Conservation (phyloP, 2,888 invertebrate species). For the Bedellia somnulentella region DNA sequence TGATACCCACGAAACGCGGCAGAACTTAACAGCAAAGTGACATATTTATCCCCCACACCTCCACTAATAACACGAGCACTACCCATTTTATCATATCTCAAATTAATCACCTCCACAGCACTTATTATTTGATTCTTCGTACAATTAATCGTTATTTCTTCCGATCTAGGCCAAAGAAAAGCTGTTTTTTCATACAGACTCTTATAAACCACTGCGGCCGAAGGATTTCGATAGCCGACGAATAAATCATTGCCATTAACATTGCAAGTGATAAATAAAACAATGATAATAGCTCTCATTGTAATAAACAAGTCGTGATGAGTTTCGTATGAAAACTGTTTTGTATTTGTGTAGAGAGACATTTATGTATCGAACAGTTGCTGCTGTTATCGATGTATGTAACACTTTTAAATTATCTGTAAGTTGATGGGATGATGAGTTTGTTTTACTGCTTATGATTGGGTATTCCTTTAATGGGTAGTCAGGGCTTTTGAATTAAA, state of each 20-base stretch:
- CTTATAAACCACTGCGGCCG: constrained; percentile 31
- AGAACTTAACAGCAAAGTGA: constrained; percentile 33
- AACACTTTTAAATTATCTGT: too few relatives aligned
- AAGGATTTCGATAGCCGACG: constrained; percentile 27
- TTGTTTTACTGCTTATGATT: too few relatives aligned
- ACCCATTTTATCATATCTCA: constrained; percentile 31
- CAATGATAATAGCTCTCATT: too few relatives aligned
- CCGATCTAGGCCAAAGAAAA: constrained; percentile 17
- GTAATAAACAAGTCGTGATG: too few relatives aligned
- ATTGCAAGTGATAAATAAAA: too few relatives aligned
- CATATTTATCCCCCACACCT: constrained; percentile 31
- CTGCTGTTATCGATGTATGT: too few relatives aligned
- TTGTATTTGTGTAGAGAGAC: too few relatives aligned
- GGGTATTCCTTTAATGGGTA: too few relatives aligned
- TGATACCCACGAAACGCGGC: constrained; percentile 32
- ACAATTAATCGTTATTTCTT: constrained; percentile 9
- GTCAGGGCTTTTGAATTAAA: too few relatives aligned
- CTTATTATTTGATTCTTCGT: constrained; percentile 30
- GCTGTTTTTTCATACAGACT: constrained; percentile 37
- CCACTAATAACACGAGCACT: constrained; percentile 29
- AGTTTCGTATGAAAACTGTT: too few relatives aligned
- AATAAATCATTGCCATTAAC: constrained; percentile 9
- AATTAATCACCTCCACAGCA: constrained; percentile 29
- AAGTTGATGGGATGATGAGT: too few relatives aligned
- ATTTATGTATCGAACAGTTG: too few relatives aligned